A percentile compares a stretch with the other conserved stretches of the same genome.
These are phyloP conservation scores for Microtus oregoni DNA, from an alignment of 2,113 vertebrate species.

Conservation along the genomic window DNA sequence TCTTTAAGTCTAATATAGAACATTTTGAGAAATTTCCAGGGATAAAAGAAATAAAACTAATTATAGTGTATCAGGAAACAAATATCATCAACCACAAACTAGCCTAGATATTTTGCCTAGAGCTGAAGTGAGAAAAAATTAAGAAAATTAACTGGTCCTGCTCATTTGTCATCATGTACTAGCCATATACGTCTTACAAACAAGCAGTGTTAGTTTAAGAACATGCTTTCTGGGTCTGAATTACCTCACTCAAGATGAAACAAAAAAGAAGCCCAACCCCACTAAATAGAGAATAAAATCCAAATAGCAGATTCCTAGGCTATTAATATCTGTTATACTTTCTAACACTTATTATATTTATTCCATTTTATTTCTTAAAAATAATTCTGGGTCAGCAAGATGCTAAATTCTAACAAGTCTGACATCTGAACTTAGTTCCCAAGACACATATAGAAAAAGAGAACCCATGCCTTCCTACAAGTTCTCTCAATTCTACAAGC, in stretches of 20 bases:
- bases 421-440: neutral
- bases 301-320: neutral
- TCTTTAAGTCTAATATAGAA: neutral
- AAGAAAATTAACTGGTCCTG: neutral
- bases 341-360: neutral
- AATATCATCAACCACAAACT: neutral
- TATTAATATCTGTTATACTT: neutral
- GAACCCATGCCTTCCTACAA: neutral
- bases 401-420: neutral
- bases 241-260: neutral
- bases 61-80: neutral
- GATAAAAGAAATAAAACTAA: neutral
- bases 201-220: neutral
- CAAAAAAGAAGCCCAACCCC: neutral
- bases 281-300: neutral
- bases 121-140: neutral
- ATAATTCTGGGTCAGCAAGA: neutral
- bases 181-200: neutral
- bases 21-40: neutral
- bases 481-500: neutral
- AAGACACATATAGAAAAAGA: neutral
- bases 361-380: constrained; percentile 18
- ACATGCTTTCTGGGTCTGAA: neutral
- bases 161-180: neutral
- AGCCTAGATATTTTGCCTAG: neutral